phyloP scores from a whole-genome alignment of 2,888 invertebrate species.

The Brachypalpus laphriformis region DNA sequence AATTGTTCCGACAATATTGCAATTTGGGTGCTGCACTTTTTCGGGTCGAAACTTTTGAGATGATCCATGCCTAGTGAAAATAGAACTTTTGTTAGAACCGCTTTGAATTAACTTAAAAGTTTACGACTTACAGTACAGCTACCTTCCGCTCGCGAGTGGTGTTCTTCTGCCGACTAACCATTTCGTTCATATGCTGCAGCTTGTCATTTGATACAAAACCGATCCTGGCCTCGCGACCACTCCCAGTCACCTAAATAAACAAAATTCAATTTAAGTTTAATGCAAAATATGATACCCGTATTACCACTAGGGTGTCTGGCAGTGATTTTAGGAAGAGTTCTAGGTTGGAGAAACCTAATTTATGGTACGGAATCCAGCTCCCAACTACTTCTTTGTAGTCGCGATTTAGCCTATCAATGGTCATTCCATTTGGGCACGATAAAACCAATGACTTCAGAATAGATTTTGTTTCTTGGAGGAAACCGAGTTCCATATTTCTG shows the following conservation, averaged over 20 bases:
- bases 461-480: slow-evolving; percentile 77
- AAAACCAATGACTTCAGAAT: slow-evolving; percentile 79
- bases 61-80: not conserved
- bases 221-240: slow-evolving; percentile 77
- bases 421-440: slow-evolving; percentile 77
- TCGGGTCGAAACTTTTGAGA: not conserved
- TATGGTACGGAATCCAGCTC: slow-evolving; percentile 75
- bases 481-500: slow-evolving; percentile 76
- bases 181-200: slow-evolving; percentile 77
- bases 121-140: slow-evolving; percentile 41
- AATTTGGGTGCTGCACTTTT: not conserved
- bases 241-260: slow-evolving; percentile 76
- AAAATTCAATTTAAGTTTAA: not conserved
- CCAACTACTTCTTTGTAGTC: slow-evolving; percentile 78
- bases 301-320: slow-evolving; percentile 78
- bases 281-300: not conserved
- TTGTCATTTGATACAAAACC: slow-evolving; percentile 75
- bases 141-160: slow-evolving; percentile 53
- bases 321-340: slow-evolving; percentile 78
- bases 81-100: not conserved
- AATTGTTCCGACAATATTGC: not conserved
- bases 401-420: slow-evolving; percentile 75
- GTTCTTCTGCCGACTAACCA: slow-evolving; percentile 78
- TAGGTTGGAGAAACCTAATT: slow-evolving; percentile 76
- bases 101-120: not conserved